Evolutionary conservation across 2,888 invertebrate genomes (phyloP).

Genomic region (Neocrepidodera transversa): DNA sequence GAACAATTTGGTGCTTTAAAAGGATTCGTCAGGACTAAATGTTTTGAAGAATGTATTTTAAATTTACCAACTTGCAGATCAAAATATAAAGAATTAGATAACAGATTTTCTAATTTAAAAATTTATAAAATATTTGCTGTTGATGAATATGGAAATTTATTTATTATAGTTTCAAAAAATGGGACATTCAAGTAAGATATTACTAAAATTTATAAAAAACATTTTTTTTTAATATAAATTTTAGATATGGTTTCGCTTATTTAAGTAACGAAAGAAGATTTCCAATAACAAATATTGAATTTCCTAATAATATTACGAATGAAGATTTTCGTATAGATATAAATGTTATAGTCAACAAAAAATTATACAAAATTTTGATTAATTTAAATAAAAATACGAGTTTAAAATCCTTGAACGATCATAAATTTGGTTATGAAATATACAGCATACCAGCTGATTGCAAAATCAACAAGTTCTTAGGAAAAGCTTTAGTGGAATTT

Average conservation of each 20-base stretch:
- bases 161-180: constrained; percentile 64
- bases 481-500: constrained; percentile 56
- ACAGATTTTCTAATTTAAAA: constrained; percentile 44
- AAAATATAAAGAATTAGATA: constrained; percentile 47
- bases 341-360: constrained; percentile 49
- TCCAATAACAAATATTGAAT: constrained; percentile 58
- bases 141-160: constrained; percentile 66
- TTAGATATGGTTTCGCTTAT: constrained; percentile 66
- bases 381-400: constrained; percentile 42
- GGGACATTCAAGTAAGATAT: constrained; percentile 63
- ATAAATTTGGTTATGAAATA: constrained; percentile 46
- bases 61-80: constrained; percentile 62
- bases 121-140: constrained; percentile 51
- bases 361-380: constrained; percentile 43
- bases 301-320: constrained; percentile 53
- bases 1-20: constrained; percentile 70
- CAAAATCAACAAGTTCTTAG: constrained; percentile 55
- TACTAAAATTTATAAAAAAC: constrained; percentile 68
- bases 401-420: constrained; percentile 24
- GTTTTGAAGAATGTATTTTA: constrained; percentile 59
- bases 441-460: constrained; percentile 47
- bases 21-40: constrained; percentile 65
- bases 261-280: constrained; percentile 59
- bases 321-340: constrained; percentile 62
- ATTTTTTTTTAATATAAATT: constrained; percentile 30